phyloP scores from a whole-genome alignment of 2,113 vertebrate species.

The Oophaga pumilio region DNA sequence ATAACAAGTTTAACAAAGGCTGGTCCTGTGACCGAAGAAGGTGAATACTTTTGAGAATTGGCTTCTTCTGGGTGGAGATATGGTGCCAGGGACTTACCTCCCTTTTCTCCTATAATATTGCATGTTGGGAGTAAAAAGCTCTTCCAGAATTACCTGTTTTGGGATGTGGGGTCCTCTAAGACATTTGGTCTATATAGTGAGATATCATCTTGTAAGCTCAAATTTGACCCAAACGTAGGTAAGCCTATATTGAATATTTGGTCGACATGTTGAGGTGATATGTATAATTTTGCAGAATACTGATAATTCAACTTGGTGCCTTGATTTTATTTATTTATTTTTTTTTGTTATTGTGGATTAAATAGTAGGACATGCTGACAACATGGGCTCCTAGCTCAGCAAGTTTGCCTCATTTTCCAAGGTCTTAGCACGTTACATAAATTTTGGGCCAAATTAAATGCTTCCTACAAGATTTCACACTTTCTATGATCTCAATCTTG shows the following conservation, averaged over 20 bases:
- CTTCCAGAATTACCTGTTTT: not conserved
- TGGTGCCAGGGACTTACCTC: not conserved
- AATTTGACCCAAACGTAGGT: too few relatives aligned
- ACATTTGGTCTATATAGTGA: not conserved
- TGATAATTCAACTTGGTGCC: too few relatives aligned
- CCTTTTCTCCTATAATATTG: not conserved
- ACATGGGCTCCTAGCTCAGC: not conserved
- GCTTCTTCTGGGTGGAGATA: not conserved
- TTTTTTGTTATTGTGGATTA: too few relatives aligned
- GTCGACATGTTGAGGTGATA: too few relatives aligned
- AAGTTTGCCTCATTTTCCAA: not conserved
- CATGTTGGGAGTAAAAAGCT: not conserved
- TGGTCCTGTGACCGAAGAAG: not conserved
- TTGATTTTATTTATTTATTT: too few relatives aligned
- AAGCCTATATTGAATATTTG: too few relatives aligned
- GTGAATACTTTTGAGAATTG: too few relatives aligned
- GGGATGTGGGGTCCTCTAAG: not conserved
- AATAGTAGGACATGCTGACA: not conserved
- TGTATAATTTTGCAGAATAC: too few relatives aligned
- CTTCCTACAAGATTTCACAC: too few relatives aligned
- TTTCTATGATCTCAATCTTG: too few relatives aligned
- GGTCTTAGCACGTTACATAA: not conserved
- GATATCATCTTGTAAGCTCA: too few relatives aligned
- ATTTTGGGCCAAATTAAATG: not conserved
- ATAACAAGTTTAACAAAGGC: not conserved